phyloP scores from a whole-genome alignment of 2,113 vertebrate genomes.

The Elephas maximus region DNA sequence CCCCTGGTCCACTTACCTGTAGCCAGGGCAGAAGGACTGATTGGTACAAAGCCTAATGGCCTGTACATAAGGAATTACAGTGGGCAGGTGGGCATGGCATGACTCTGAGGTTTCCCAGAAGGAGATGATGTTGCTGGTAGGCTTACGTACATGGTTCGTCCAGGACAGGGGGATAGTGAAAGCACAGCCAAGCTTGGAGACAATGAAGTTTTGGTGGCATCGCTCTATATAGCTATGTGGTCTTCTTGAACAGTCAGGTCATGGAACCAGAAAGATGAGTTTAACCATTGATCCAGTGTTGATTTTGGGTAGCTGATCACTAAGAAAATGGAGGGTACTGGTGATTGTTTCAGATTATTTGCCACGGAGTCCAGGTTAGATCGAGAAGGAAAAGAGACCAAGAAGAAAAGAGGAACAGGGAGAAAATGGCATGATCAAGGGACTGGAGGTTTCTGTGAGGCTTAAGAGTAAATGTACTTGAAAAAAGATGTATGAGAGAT shows the following conservation, averaged over 20 bases:
- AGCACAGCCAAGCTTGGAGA: neutral
- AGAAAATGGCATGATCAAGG: neutral
- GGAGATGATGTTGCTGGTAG: neutral
- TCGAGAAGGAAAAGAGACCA: neutral
- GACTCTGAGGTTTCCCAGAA: neutral
- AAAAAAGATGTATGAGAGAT: neutral
- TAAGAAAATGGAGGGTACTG: neutral
- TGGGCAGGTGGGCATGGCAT: neutral
- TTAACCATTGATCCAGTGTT: neutral
- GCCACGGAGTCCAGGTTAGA: neutral
- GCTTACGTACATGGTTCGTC: neutral
- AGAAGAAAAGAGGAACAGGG: neutral
- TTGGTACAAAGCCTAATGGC: neutral
- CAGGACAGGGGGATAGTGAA: neutral
- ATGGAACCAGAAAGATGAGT: neutral
- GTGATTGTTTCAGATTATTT: neutral
- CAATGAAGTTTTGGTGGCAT: neutral
- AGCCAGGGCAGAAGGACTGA: neutral
- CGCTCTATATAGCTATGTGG: neutral
- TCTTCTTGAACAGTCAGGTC: neutral
- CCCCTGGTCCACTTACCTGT: neutral
- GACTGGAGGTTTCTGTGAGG: neutral
- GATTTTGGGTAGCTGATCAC: conserved; percentile 12
- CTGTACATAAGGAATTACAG: neutral
- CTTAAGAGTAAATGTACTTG: neutral